Conservation (phyloP, 1,140 invertebrate genomes). For the Danaus plexippus region DNA sequence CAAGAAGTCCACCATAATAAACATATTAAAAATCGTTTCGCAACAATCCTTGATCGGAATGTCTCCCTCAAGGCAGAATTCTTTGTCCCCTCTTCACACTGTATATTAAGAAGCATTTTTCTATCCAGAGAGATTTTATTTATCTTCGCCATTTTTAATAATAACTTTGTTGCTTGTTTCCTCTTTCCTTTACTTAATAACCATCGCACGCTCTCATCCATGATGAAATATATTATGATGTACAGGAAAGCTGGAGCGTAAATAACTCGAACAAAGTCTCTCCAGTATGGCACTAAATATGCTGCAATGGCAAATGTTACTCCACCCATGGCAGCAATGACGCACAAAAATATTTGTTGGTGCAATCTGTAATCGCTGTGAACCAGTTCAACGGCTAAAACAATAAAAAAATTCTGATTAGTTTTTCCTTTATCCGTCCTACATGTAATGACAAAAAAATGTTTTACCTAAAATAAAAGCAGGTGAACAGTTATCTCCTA, state of each 20-base stretch:
- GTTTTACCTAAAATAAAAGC: slow-evolving; percentile 33
- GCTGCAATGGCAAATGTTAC: slow-evolving; percentile 31
- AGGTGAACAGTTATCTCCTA: slow-evolving; percentile 40
- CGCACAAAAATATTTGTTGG: slow-evolving; percentile 25
- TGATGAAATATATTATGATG: slow-evolving; percentile 33
- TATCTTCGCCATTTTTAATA: slow-evolving; percentile 38
- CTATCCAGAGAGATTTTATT: slow-evolving; percentile 33
- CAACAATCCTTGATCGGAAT: slow-evolving; percentile 32
- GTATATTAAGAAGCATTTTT: slow-evolving; percentile 25
- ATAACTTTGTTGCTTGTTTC: slow-evolving; percentile 32
- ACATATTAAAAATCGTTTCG: slow-evolving; percentile 68
- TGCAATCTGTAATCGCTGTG: slow-evolving; percentile 29
- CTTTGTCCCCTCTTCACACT: slow-evolving; percentile 26
- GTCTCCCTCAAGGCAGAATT: slow-evolving; percentile 25
- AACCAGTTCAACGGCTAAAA: slow-evolving; percentile 46
- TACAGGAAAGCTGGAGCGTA: slow-evolving; percentile 42
- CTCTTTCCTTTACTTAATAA: slow-evolving; percentile 74
- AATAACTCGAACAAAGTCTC: slow-evolving; percentile 35
- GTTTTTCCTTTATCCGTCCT: too few relatives aligned
- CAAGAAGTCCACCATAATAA: slow-evolving; percentile 80
- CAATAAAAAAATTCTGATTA: not conserved
- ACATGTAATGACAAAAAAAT: not conserved
- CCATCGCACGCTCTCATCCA: slow-evolving; percentile 72
- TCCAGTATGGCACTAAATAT: slow-evolving; percentile 42
- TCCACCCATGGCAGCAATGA: slow-evolving; percentile 29